Percentiles rank a stretch among this genome's conserved stretches.
These are phyloP conservation scores for Coecobrya sp. DNA, from an alignment of 2,888 invertebrate genomes.

Conservation along the genomic window DNA sequence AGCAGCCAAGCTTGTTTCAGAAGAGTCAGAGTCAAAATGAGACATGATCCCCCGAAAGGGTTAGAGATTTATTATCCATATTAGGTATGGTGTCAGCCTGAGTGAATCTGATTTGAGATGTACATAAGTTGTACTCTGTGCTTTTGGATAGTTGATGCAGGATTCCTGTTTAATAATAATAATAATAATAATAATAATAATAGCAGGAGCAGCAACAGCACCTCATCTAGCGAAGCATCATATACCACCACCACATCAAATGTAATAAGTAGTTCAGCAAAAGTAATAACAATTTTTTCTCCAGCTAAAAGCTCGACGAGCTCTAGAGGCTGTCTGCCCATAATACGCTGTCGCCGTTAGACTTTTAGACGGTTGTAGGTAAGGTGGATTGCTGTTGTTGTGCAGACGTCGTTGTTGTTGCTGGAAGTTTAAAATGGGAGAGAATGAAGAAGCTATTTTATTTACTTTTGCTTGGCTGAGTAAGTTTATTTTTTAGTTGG, in stretches of 20 bases:
- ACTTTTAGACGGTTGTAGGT: not conserved
- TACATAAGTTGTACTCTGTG: not conserved
- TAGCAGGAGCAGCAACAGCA: not conserved
- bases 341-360: slow-evolving; percentile 16
- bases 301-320: slow-evolving; percentile 16
- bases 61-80: slow-evolving; percentile 70
- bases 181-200: slow-evolving; percentile 1
- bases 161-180: slow-evolving; percentile 45
- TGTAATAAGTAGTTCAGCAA: slow-evolving; percentile 78
- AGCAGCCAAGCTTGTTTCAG: not conserved
- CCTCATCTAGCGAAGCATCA: not conserved
- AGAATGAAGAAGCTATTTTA: slow-evolving; percentile 46
- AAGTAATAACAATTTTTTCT: slow-evolving; percentile 76
- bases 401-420: not conserved
- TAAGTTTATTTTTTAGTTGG: slow-evolving; percentile 37
- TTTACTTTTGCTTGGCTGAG: slow-evolving; percentile 38
- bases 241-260: slow-evolving; percentile 47
- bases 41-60: slow-evolving; percentile 67
- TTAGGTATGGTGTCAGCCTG: slow-evolving; percentile 62
- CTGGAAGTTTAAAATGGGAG: slow-evolving; percentile 1
- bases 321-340: slow-evolving; percentile 13
- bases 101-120: slow-evolving; percentile 39
- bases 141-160: not conserved
- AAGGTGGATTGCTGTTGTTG: slow-evolving; percentile 3
- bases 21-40: slow-evolving; percentile 47